phyloP scores from a whole-genome alignment of 1,140 invertebrate species.

The Paracyclopina nana region DNA sequence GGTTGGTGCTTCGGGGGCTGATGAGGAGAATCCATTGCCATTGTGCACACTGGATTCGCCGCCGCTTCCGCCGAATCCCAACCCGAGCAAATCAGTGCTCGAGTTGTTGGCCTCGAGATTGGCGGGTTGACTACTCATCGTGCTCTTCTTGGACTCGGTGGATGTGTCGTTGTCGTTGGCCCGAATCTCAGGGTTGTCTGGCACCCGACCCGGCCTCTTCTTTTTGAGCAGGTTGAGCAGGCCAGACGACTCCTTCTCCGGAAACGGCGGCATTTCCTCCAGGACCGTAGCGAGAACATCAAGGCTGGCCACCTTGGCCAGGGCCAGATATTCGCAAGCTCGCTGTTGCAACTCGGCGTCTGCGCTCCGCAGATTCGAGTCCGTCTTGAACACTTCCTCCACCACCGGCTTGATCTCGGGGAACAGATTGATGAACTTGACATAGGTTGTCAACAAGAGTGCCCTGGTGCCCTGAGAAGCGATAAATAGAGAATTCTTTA shows the following conservation, averaged over 20 bases:
- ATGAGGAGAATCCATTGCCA: conserved; percentile 18
- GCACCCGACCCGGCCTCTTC: conserved; percentile 78
- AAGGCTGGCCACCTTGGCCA: conserved; percentile 64
- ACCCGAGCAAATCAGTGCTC: conserved; percentile 12
- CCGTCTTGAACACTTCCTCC: conserved; percentile 84
- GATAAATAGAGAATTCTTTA: conserved; percentile 84
- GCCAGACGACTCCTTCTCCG: conserved; percentile 93
- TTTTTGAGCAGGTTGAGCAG: conserved; percentile 85
- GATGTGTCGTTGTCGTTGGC: neutral
- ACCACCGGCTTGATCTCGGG: conserved; percentile 93
- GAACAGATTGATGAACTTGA: conserved; percentile 98
- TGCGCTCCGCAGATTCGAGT: conserved; percentile 87
- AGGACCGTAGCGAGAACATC: conserved; percentile 63
- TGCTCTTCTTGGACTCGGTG: neutral
- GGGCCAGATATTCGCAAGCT: conserved; percentile 89
- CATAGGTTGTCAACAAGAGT: conserved; percentile 87
- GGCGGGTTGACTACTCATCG: neutral
- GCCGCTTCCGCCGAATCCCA: conserved; percentile 16
- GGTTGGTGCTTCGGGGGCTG: conserved; percentile 24
- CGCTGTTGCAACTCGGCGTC: conserved; percentile 97
- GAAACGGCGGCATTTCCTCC: conserved; percentile 99
- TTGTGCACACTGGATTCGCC: conserved; percentile 17
- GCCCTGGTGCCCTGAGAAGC: conserved; percentile 88
- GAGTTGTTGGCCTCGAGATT: too few relatives aligned
- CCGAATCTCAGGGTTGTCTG: conserved; percentile 42